These are phyloP conservation scores for Drosophila emarginata DNA, from an alignment of 2,888 invertebrate genomes.

Conservation along the genomic window DNA sequence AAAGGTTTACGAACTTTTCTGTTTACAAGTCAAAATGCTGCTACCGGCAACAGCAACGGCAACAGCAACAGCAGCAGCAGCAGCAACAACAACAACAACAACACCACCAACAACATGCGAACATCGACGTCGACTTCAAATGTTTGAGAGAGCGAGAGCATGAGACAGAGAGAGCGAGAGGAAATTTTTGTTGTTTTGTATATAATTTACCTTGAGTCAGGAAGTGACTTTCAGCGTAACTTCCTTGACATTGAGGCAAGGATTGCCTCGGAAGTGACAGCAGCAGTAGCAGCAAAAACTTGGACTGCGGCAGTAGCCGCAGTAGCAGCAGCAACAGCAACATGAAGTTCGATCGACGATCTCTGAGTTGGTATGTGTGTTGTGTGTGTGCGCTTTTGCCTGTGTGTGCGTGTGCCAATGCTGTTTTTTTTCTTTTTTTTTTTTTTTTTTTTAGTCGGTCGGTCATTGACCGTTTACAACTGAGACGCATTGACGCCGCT, in stretches of 20 bases:
- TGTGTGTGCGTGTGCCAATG: conserved; percentile 33
- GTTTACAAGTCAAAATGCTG: conserved; percentile 75
- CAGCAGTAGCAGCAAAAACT: conserved; percentile 37
- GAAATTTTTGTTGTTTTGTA: conserved; percentile 4
- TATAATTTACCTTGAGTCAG: conserved; percentile 21
- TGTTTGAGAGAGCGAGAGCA: conserved; percentile 39
- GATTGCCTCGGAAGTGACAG: conserved; percentile 65
- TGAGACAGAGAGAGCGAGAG: conserved; percentile 8
- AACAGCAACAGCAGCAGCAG: conserved; percentile 7
- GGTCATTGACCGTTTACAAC: conserved; percentile 80
- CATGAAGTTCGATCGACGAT: conserved; percentile 12
- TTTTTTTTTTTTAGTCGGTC: conserved; percentile 70
- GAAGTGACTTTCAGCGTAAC: conserved; percentile 61
- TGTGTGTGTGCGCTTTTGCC: conserved; percentile 5
- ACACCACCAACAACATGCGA: conserved; percentile 1
- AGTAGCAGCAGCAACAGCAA: conserved; percentile 24
- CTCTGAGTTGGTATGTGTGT: background rate
- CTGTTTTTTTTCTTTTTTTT: conserved; percentile 43
- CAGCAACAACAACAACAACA: conserved; percentile 15
- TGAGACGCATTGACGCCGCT: conserved; percentile 78
- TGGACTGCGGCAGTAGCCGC: conserved; percentile 15
- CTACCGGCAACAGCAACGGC: conserved; percentile 42
- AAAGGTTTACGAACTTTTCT: conserved; percentile 82
- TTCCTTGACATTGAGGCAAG: conserved; percentile 75
- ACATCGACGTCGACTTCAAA: conserved; percentile 48